Percentiles rank a stretch among this genome's conserved stretches.
These are phyloP conservation scores for Loripinus fragilis DNA, from an alignment of 2,888 invertebrate species.

Conservation along the genomic window DNA sequence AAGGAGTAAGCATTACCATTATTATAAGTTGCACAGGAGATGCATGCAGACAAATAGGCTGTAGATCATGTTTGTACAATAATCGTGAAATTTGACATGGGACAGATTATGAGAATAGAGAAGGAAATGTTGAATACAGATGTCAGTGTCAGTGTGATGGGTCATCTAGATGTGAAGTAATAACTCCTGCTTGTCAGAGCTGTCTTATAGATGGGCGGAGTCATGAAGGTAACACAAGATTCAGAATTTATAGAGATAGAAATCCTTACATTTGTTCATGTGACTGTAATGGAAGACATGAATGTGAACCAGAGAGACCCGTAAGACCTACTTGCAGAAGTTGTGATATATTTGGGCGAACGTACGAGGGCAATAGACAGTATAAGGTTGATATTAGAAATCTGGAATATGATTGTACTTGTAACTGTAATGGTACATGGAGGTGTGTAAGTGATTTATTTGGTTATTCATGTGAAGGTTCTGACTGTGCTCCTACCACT, in stretches of 20 bases:
- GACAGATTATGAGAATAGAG: slow-evolving; percentile 34
- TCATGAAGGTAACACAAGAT: slow-evolving; percentile 47
- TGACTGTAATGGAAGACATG: slow-evolving; percentile 39
- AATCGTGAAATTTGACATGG: slow-evolving; percentile 40
- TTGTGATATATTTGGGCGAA: slow-evolving; percentile 35
- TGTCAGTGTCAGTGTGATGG: slow-evolving; percentile 77
- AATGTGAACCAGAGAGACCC: slow-evolving; percentile 35
- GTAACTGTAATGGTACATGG: slow-evolving; percentile 24
- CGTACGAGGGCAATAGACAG: slow-evolving; percentile 52
- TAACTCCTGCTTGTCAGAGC: slow-evolving; percentile 36
- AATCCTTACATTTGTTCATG: slow-evolving; percentile 48
- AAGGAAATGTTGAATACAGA: slow-evolving; percentile 22
- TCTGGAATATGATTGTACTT: background rate
- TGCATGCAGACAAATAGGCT: slow-evolving; percentile 47
- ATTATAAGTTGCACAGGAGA: slow-evolving; percentile 45
- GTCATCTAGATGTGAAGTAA: slow-evolving; percentile 17
- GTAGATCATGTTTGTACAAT: slow-evolving; percentile 57
- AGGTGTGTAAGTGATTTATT: slow-evolving; percentile 11
- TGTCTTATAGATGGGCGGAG: slow-evolving; percentile 55
- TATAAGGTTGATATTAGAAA: background rate
- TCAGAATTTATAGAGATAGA: slow-evolving; percentile 46
- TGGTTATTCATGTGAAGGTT: slow-evolving; percentile 3
- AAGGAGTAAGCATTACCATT: slow-evolving; percentile 55
- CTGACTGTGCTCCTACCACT: slow-evolving; percentile 10
- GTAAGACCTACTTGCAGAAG: slow-evolving; percentile 32